phyloP scores from a whole-genome alignment of 2,113 vertebrate genomes.

The Serilophus lunatus region DNA sequence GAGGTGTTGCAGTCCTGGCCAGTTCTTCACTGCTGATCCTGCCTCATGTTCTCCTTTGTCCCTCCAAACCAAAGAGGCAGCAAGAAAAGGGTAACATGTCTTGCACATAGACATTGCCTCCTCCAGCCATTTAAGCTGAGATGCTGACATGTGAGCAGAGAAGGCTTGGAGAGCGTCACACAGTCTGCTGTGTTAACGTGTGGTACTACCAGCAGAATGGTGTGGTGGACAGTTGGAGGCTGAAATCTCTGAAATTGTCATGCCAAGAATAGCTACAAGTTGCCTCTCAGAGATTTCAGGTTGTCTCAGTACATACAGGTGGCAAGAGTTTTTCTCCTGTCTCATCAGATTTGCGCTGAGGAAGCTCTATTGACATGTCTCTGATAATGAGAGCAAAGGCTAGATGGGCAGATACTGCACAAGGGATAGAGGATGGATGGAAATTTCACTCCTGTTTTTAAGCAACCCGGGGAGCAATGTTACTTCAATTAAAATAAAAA shows the following conservation, averaged over 20 bases:
- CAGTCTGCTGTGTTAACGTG: accelerated
- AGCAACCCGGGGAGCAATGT: neutral
- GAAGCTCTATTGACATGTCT: neutral
- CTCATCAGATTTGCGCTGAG: neutral
- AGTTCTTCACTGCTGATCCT: neutral
- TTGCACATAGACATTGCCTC: neutral
- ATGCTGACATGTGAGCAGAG: neutral
- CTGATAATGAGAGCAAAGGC: neutral
- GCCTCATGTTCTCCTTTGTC: neutral
- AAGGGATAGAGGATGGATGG: neutral
- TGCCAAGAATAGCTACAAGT: neutral
- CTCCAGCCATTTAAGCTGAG: neutral
- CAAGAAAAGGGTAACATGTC: neutral
- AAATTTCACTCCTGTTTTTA: neutral
- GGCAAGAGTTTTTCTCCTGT: neutral
- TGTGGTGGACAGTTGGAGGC: accelerated
- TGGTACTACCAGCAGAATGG: neutral
- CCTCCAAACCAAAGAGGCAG: neutral
- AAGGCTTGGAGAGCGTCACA: neutral
- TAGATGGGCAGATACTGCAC: neutral
- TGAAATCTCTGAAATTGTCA: neutral
- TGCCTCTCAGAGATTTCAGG: neutral
- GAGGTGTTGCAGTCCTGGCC: accelerated
- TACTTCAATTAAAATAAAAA: neutral
- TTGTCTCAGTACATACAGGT: neutral